Conservation (phyloP, 2,888 invertebrate genomes). For the Thecocarcelia acutangulata region DNA sequence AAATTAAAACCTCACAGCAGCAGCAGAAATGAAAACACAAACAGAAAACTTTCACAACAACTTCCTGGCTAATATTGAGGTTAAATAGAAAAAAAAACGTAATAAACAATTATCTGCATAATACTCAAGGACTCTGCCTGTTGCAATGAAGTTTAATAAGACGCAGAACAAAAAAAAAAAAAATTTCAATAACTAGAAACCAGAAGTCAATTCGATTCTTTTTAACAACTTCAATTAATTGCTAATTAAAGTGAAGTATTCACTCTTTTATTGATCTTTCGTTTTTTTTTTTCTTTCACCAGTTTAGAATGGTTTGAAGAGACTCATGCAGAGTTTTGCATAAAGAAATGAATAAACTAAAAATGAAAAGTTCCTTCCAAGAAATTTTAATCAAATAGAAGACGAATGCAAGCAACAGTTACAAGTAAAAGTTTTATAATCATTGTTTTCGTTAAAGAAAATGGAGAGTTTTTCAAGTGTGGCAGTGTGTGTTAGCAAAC, state of each 20-base stretch:
- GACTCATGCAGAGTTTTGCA: constrained; percentile 2
- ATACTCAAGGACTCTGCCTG: constrained; percentile 53
- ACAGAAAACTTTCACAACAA: constrained; percentile 20
- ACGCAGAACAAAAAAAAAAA: background rate
- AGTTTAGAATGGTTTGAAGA: constrained; percentile 10
- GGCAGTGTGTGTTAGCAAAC: too few relatives aligned
- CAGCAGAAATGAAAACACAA: constrained; percentile 30
- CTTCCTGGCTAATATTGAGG: constrained; percentile 11
- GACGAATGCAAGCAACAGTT: background rate
- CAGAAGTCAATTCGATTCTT: constrained; percentile 53
- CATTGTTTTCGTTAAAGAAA: background rate
- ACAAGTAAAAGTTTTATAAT: constrained; percentile 19
- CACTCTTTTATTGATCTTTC: constrained; percentile 2
- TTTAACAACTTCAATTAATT: constrained; percentile 67
- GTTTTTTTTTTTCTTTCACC: too few relatives aligned
- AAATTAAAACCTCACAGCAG: constrained; percentile 53
- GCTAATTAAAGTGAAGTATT: constrained; percentile 67
- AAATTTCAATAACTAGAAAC: background rate
- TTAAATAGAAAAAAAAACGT: constrained; percentile 50
- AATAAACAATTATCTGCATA: constrained; percentile 66
- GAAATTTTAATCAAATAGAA: background rate
- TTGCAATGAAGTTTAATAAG: constrained; percentile 17
- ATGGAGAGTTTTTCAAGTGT: too few relatives aligned
- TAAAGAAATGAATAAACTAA: background rate
- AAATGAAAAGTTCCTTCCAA: background rate